Base-by-base conservation (phyloP, 1,140 invertebrate species). In the Hyposmocoma kahamanoa region DNA sequence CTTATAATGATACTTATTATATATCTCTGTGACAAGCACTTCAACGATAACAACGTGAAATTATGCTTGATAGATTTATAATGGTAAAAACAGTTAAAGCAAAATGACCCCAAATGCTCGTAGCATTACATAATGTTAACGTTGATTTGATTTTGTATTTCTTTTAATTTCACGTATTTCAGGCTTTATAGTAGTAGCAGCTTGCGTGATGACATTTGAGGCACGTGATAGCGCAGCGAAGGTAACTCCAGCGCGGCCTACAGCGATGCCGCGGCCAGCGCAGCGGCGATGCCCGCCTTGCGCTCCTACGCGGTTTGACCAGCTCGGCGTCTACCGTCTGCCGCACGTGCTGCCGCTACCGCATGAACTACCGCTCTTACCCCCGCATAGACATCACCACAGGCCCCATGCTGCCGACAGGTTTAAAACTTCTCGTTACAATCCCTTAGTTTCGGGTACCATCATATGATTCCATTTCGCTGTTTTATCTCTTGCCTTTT, bases 141-240 rank as follows among this genome's bases (percentile, higher is more conserved):
- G n/a, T n/a, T n/a, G n/a, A n/a, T n/a, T n/a, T n/a, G n/a, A n/a
- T n/a, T n/a, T n/a, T n/a, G n/a, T n/a, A n/a, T n/a, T n/a, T n/a
- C n/a, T n/a, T n/a, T n/a, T 6, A 28, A 28, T 28, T 28, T 28
- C 11, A 28, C 24, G 11, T 2, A 20, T 82, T 86, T 21, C 77
- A 95, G 94, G 95, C 13, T 96, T 97, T 68, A 96, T 97, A 47
- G 94, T 97, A 3, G 95, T 97, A 1, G 95, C 96, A 4, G 95
- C 95, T 0, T 97, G 95, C 60, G 96, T 97, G n/a, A 96, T 97
- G 94, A 97, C 95, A 0, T 97, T 97, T 64, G 95, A 97, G 72
- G 94, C 95, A 0, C 87, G 95, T 0, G 95, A 96, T 73, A 95
- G 92, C 32, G 94, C 94, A 0, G 94, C 94, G 0, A 96, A 96